phyloP scores from a whole-genome alignment of 2,113 vertebrate species.

The sheep (Ovis aries) region ARS-UI_Ramb_v3.0 NC_056058.1:98447501-98448000 shows the following conservation, averaged over 20 bases:
- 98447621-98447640: neutral
- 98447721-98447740: neutral
- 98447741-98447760: neutral
- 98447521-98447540: neutral
- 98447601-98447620: neutral
- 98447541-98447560: neutral
- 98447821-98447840: neutral
- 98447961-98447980: neutral
- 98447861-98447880: neutral
- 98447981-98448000: neutral
- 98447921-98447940: neutral
- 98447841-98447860: neutral
- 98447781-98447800: neutral
- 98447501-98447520: fast-evolving
- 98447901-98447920: neutral
- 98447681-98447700: neutral
- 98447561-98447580: neutral
- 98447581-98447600: neutral
- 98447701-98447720: neutral
- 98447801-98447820: neutral
- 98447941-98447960: neutral
- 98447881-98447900: neutral
- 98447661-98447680: neutral
- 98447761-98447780: neutral
- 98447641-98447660: neutral